Evolutionary conservation across 2,888 invertebrate species (phyloP), one percentile per base, ranked within the genome.

Genomic region (Tetramorium bicarinatum): DNA sequence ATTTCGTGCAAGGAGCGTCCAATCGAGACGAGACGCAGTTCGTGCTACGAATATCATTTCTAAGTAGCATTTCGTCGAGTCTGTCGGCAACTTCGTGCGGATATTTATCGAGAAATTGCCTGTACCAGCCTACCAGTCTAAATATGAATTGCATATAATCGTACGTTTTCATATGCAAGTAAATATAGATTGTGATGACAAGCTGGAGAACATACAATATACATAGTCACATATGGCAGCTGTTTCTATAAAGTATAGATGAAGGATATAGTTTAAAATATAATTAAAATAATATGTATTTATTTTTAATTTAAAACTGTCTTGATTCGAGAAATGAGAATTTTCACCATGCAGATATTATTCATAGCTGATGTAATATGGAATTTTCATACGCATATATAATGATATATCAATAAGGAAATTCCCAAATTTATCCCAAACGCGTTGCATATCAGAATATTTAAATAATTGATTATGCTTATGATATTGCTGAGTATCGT

Each of bases 1-100:
- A 86, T 72, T 52, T 71, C 82, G 84, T 72, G 76, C 66, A 52
- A 11, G 49, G 66, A 71, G 72, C 66, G 44, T 67, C 29, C 81
- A 66, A 85, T 81, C 80, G 71, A n/a, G 44, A 41, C 47, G 15
- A 64, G 64, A 47, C 52, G 64, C 41, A 44, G 15, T 66, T 66
- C 71, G 54, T 71, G 47, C 21, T 41, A 64, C 9, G 66, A 76
- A 79, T 69, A 56, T 67, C 11, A 47, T 62, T 47, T 71, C 69
- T 54, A 59, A 61, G 13, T 21, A 49, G 0, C 9, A 49, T 38
- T 79, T 49, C 21, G 38, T n/a, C 15, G 21, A 61, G 34, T 18
- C 11, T 49, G 44, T 41, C 47, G 8, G 13, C 44, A 34, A 44
- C 44, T 79, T 72, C 21, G 29, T n/a, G 9, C 13, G 15, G 9